Conservation (phyloP, 2,797 vertebrate species). For the Cryptoprocta ferox region DNA sequence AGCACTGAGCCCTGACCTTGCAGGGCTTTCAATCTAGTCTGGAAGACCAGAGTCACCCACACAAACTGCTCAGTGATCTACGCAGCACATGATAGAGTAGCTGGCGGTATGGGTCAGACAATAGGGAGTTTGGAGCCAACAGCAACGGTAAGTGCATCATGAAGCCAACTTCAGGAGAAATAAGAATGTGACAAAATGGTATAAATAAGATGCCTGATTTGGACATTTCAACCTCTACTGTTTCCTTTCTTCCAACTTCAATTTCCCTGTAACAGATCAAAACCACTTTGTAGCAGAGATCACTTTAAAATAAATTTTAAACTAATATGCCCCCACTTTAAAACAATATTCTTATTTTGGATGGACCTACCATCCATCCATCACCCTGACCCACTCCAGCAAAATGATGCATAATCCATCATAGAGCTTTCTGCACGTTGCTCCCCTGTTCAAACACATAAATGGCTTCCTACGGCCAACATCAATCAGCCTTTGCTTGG, state of each 20-base stretch:
- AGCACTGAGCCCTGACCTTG: background rate
- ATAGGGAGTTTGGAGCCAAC: slow-evolving; percentile 56
- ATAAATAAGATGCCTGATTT: slow-evolving; percentile 68
- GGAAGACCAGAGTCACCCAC: background rate
- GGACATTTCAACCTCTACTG: slow-evolving; percentile 63
- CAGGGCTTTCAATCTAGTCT: background rate
- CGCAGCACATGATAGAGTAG: background rate
- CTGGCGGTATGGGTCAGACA: slow-evolving; percentile 47
- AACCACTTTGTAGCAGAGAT: slow-evolving; percentile 51
- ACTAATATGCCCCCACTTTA: slow-evolving; percentile 49
- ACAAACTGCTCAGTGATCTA: background rate
- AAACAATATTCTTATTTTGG: slow-evolving; percentile 57
- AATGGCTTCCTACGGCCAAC: slow-evolving; percentile 26
- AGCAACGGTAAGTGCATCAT: background rate
- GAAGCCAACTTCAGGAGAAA: slow-evolving; percentile 72
- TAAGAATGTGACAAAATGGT: slow-evolving; percentile 58
- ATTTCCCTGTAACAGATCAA: slow-evolving; percentile 63
- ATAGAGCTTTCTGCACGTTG: slow-evolving; percentile 61
- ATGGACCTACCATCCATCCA: slow-evolving; percentile 46
- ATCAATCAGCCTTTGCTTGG: background rate
- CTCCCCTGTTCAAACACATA: slow-evolving; percentile 33
- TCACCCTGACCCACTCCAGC: slow-evolving; percentile 41
- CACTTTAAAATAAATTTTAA: slow-evolving; percentile 60
- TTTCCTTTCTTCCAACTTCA: slow-evolving; percentile 68
- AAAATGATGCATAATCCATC: slow-evolving; percentile 60